These are phyloP conservation scores for Diabrotica balteata DNA, from an alignment of 2,888 invertebrate genomes.

Conservation along the genomic window DNA sequence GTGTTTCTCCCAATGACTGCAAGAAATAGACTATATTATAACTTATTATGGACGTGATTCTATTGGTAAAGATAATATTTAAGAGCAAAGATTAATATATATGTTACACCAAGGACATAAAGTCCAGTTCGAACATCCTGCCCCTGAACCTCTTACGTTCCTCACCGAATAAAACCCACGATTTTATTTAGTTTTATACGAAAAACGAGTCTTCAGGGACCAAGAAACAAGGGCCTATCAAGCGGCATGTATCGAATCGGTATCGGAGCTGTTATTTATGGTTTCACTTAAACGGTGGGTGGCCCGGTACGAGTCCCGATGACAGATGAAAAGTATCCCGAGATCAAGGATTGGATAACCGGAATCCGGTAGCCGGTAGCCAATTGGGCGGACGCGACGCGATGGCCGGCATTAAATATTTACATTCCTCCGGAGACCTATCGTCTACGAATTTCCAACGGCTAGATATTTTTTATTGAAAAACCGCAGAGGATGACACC, in stretches of 20 bases:
- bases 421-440: constrained; percentile 41
- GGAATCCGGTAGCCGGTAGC: constrained; percentile 62
- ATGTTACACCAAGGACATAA: no score
- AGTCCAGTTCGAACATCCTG: no score
- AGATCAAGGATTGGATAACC: constrained; percentile 62
- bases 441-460: constrained; percentile 43
- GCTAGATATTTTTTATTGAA: constrained; percentile 13
- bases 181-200: constrained; percentile 50
- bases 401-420: constrained; percentile 51
- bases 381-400: constrained; percentile 46
- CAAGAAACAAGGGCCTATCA: constrained; percentile 37
- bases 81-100: no score
- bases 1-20: no score
- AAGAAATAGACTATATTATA: no score
- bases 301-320: constrained; percentile 56
- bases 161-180: background rate
- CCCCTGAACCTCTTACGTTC: no score
- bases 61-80: no score
- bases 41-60: no score
- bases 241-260: constrained; percentile 51
- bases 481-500: constrained; percentile 28
- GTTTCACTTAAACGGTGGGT: constrained; percentile 58
- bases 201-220: constrained; percentile 49
- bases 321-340: constrained; percentile 62
- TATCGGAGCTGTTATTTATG: constrained; percentile 59